Evolutionary conservation across 2,113 vertebrate species (phyloP).

Genomic region (Labeo catla): DNA sequence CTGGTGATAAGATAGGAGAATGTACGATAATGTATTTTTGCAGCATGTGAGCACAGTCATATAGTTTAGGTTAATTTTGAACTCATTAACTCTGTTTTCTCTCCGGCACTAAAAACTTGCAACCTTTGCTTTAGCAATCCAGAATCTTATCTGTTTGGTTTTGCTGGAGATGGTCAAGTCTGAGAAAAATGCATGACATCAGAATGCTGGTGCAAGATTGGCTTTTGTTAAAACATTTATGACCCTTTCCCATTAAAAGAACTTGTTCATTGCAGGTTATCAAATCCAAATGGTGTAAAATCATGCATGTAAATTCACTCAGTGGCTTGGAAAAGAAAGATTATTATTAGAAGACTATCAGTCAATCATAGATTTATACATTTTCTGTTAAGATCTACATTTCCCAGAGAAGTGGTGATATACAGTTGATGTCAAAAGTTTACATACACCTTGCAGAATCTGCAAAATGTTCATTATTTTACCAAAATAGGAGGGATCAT

Average conservation of each 20-base stretch:
- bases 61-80: not conserved
- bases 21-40: not conserved
- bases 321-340: not conserved
- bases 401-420: no score
- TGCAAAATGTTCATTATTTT: no score
- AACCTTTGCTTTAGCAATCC: not conserved
- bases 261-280: not conserved
- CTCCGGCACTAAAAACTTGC: not conserved
- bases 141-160: not conserved
- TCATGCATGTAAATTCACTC: not conserved
- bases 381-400: no score
- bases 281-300: not conserved
- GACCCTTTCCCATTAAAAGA: not conserved
- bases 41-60: constrained; percentile 11
- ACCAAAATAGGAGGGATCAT: no score
- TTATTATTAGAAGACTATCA: not conserved
- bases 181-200: not conserved
- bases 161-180: not conserved
- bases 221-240: constrained; percentile 3
- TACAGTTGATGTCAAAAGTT: no score
- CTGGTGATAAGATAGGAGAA: constrained; percentile 13
- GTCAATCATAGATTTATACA: no score
- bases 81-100: not conserved
- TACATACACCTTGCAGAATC: no score
- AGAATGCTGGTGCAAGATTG: not conserved